Evolutionary conservation across 2,888 invertebrate species (phyloP), one percentile per base, ranked within the genome.

Genomic region (Microctonus brassicae): DNA sequence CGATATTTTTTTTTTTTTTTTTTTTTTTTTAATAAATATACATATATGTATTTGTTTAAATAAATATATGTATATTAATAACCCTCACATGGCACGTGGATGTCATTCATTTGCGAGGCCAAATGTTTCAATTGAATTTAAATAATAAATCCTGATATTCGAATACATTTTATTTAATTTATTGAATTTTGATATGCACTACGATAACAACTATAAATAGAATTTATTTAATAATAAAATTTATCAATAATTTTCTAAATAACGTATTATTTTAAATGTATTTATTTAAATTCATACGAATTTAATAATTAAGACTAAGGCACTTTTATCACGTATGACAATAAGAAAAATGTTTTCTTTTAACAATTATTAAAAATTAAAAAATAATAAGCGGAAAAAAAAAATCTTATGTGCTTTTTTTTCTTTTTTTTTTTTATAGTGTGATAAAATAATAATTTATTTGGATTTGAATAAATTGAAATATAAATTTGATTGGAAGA

Each of bases 31-130:
- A 29, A 42, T 29, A 42, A 2, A 6, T 1, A 47, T 47, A 7
- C 17, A 17, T 47, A 47, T 47, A 47, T 17, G 7, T 47, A 17
- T 17, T 17, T 47, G n/a, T 47, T 5, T 47, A 13, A 39, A 17
- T 47, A 47, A 17, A 36, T 58, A 47, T 66, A 33, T 65, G 17
- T 36, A 60, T 29, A 24, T 17, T 65, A 36, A 53, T 57, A 36
- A 78, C 17, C 78, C 79, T 81, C 80, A 82, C 80, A 81, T 80
- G 81, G 79, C 82, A 82, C 80, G 85, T 86, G 86, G 86, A 83
- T 80, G 75, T 81, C 73, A 77, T 17, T 79, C 83, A 80, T 82
- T 86, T 86, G 86, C 83, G 86, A 87, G 86, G 83, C 83, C 82
- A 86, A 79, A 73, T 73, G 68, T 69, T 52, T 42, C 7, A 36